Percentiles rank a stretch among this genome's conserved stretches.
phyloP scores from a whole-genome alignment of 2,797 vertebrate genomes.

The Harpagifer antarcticus region DNA sequence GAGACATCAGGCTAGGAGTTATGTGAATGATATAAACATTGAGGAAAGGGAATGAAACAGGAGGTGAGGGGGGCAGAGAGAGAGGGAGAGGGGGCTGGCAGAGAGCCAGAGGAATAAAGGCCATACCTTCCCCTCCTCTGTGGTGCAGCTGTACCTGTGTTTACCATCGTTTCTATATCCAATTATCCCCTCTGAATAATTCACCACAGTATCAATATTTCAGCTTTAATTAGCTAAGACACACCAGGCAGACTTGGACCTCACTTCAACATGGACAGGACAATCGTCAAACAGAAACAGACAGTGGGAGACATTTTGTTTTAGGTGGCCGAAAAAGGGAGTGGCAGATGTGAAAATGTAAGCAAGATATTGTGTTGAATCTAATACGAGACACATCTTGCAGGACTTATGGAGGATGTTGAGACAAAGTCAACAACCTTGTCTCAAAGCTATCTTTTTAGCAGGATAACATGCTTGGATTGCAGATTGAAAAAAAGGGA shows the following conservation, averaged over 20 bases:
- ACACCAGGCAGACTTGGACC: constrained; percentile 60
- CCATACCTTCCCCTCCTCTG: constrained; percentile 37
- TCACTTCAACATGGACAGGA: constrained; percentile 35
- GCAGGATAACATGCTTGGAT: not conserved
- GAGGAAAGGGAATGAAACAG: constrained; percentile 48
- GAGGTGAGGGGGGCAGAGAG: constrained; percentile 20
- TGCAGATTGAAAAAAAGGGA: not conserved
- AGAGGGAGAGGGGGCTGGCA: constrained; percentile 46
- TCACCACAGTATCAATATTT: constrained; percentile 84
- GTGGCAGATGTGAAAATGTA: not conserved
- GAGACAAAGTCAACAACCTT: constrained; percentile 1
- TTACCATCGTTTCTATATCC: constrained; percentile 81
- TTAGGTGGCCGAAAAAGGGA: constrained; percentile 5
- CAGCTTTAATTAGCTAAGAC: constrained; percentile 84
- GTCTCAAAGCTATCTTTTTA: not conserved
- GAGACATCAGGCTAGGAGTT: constrained; percentile 55
- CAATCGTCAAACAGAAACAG: constrained; percentile 19
- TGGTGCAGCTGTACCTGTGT: constrained; percentile 65
- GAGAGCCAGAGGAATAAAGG: constrained; percentile 68
- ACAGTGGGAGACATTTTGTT: not conserved
- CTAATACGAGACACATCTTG: not conserved
- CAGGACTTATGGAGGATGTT: not conserved
- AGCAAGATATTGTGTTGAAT: not conserved
- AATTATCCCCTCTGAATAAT: constrained; percentile 84
- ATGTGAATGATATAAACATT: constrained; percentile 59